These are phyloP conservation scores for Vidua macroura DNA, from an alignment of 2,113 vertebrate genomes.

Conservation along the genomic window DNA sequence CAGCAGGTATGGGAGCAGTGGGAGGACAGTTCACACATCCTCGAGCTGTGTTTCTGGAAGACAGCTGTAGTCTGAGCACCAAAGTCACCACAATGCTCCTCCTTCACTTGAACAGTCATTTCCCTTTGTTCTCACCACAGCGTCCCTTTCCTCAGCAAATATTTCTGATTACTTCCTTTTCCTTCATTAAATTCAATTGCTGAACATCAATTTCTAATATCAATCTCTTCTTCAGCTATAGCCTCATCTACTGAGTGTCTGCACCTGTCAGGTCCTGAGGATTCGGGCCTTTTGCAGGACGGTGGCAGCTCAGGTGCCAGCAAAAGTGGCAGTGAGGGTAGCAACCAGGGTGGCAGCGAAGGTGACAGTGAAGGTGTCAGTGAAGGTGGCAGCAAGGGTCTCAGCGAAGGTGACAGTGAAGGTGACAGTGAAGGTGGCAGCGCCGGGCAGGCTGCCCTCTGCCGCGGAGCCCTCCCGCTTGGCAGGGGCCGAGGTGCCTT, in stretches of 20 bases:
- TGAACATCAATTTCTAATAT: fast-evolving
- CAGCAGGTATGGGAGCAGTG: background rate
- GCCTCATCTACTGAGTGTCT: fast-evolving
- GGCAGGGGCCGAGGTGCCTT: background rate
- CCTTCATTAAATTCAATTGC: background rate
- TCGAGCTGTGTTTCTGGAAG: background rate
- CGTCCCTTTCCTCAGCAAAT: background rate
- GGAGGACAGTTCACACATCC: no score
- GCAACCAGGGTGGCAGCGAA: fast-evolving
- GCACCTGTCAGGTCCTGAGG: fast-evolving
- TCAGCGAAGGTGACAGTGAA: background rate
- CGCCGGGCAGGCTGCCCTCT: background rate
- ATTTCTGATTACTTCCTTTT: background rate
- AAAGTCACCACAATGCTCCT: background rate
- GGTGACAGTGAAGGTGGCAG: background rate
- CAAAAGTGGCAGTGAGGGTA: background rate
- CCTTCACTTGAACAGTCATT: background rate
- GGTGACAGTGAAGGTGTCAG: fast-evolving
- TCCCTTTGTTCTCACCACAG: background rate
- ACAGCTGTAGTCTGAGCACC: fast-evolving
- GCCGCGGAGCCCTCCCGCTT: background rate
- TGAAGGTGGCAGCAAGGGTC: background rate
- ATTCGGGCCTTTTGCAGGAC: fast-evolving
- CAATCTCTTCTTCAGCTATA: background rate
- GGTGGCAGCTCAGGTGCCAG: background rate